Evolutionary conservation across 2,113 vertebrate genomes (phyloP).

Genomic region (Vulpes vulpes): DNA sequence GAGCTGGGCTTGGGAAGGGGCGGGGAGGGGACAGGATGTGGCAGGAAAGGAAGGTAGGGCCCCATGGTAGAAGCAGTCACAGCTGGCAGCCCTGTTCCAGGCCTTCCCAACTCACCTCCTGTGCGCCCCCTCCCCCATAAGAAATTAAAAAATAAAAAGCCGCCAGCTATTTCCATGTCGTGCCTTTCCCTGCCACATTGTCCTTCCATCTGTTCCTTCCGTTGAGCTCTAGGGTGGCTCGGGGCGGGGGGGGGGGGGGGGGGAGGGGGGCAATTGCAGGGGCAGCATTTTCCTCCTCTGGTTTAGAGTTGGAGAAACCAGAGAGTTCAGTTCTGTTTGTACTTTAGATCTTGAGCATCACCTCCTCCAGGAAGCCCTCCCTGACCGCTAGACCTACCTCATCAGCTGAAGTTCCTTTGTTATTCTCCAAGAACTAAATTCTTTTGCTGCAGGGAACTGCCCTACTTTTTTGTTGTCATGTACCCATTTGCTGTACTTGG

Average conservation of each 20-base stretch:
- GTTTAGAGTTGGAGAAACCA: neutral
- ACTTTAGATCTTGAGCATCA: neutral
- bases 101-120: neutral
- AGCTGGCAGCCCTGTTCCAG: neutral
- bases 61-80: neutral
- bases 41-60: neutral
- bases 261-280: neutral
- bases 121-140: neutral
- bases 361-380: slow-evolving; percentile 43
- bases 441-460: neutral
- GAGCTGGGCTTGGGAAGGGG: neutral
- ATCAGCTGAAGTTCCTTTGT: neutral
- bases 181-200: neutral
- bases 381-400: neutral
- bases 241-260: no score
- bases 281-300: neutral
- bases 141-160: neutral
- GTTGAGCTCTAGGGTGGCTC: neutral
- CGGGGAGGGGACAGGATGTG: neutral
- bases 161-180: neutral
- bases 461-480: neutral
- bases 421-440: neutral
- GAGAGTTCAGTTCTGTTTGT: neutral
- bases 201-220: neutral
- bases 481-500: neutral